Evolutionary conservation across 1,140 invertebrate genomes (phyloP), one percentile per base, ranked within the genome.

Genomic region (Coelopa frigida): DNA sequence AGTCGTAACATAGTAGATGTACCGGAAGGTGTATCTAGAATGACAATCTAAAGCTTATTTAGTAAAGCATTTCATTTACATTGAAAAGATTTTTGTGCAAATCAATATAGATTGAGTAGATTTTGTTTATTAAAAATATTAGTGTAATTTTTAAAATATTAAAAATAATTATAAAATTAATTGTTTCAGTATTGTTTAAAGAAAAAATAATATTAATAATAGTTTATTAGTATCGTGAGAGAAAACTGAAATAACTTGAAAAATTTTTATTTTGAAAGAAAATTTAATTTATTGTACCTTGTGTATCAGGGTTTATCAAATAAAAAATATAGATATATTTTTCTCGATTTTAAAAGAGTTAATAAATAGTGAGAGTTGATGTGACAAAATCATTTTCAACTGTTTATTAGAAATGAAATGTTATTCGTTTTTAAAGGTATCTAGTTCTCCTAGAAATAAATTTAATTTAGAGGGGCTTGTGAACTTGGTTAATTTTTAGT

Each of bases 11-110:
- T n/a, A n/a, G n/a, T n/a, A n/a, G n/a, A n/a, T n/a, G 63, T 80
- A 80, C 71, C 77, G 77, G 79, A 82, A 82, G 74, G 68, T 80
- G 71, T 70, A 68, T 73, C 75, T 79, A 71, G 75, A 73, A 72
- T 61, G 64, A n/a, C 59, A 71, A 72, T 70, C 63, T 73, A 72
- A 64, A 76, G 68, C 69, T 77, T 76, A n/a, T 57, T 63, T 61
- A 57, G 56, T 54, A 72, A 66, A 75, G 70, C 57, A 67, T 73
- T 76, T 76, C 70, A 75, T 70, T 77, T 76, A 76, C 73, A 76
- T 66, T 77, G 67, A 71, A 71, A 69, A 68, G 57, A 65, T 57
- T 65, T 68, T 69, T 67, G 51, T 68, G 54, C 50, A 60, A 70
- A 63, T 72, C 65, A 70, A 68, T 70, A 69, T 72, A 67, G 59